These are phyloP conservation scores for Calcarius lapponicus DNA, from an alignment of 2,797 vertebrate genomes.

Conservation along the genomic window DNA sequence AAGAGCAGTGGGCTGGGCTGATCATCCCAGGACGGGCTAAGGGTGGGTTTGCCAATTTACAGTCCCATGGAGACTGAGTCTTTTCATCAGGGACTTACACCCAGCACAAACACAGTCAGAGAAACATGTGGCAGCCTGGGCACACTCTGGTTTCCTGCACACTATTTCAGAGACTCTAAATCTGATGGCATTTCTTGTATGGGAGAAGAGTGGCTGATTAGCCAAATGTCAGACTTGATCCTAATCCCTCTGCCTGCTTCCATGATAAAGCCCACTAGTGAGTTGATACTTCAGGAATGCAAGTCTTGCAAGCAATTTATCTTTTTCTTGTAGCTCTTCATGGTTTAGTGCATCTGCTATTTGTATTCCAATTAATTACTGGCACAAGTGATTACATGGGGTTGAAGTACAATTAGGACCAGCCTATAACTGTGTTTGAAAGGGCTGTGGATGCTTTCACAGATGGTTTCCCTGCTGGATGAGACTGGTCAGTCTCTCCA, in stretches of 20 bases:
- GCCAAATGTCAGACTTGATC: not conserved
- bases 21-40: not conserved
- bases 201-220: not conserved
- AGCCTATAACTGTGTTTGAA: not conserved
- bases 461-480: not conserved
- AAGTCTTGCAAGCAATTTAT: not conserved
- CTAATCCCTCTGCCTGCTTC: not conserved
- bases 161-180: not conserved
- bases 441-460: not conserved
- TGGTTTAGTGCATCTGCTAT: conserved; percentile 10
- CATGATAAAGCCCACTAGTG: not conserved
- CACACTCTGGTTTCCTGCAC: not conserved
- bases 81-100: not conserved
- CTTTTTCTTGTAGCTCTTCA: not conserved
- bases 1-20: not conserved
- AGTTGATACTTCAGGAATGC: not conserved
- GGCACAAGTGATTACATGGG: not conserved
- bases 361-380: conserved; percentile 32
- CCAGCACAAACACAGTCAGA: not conserved
- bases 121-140: not conserved
- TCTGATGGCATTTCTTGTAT: not conserved
- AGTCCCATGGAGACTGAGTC: not conserved
- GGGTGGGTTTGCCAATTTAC: not conserved
- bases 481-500: not conserved
- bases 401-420: not conserved